Conservation (phyloP, 2,797 vertebrate species). For the Xiphorhynchus erythropygius region DNA sequence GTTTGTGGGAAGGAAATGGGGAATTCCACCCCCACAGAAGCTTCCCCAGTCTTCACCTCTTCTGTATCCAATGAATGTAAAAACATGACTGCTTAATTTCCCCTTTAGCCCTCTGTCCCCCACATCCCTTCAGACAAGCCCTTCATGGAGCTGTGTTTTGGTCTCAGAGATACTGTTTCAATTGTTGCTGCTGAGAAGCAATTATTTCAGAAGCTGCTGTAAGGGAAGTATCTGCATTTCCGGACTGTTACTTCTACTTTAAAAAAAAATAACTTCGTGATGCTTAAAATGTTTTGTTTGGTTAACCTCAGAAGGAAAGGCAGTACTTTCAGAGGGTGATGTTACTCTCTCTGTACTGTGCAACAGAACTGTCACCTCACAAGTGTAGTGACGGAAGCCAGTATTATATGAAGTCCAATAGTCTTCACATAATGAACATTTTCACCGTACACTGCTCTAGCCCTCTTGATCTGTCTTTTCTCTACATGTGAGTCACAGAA, state of each 20-base stretch:
- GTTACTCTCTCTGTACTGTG: neutral
- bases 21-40: neutral
- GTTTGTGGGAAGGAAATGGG: neutral
- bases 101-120: neutral
- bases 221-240: neutral
- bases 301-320: neutral
- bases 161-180: neutral
- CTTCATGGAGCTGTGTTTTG: neutral
- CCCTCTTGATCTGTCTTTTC: neutral
- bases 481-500: constrained; percentile 5
- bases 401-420: neutral
- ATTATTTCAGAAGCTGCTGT: neutral
- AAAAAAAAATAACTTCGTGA: neutral
- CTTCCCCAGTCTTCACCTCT: neutral
- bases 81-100: neutral
- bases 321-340: neutral
- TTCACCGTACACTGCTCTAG: neutral
- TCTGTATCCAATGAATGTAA: neutral
- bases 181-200: neutral
- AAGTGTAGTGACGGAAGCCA: neutral
- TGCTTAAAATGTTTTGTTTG: neutral
- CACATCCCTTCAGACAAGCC: neutral
- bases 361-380: neutral
- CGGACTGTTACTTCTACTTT: neutral
- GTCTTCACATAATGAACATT: neutral